phyloP scores from a whole-genome alignment of 2,113 vertebrate genomes.

The Struthidea cinerea region DNA sequence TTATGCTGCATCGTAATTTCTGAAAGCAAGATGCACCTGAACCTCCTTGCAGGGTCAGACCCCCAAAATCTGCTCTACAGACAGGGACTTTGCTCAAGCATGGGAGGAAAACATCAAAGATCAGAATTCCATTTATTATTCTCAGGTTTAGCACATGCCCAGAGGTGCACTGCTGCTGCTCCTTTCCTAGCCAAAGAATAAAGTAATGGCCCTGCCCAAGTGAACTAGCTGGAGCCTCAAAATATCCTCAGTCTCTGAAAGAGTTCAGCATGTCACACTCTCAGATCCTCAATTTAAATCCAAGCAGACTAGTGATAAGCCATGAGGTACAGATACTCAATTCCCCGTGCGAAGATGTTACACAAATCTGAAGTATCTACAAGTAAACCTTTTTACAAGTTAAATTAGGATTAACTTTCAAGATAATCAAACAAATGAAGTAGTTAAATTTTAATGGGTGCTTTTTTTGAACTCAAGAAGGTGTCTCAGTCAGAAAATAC shows the following conservation, averaged over 20 bases:
- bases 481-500: background rate
- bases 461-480: background rate
- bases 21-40: background rate
- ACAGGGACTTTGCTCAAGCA: background rate
- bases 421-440: background rate
- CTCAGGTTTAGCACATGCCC: background rate
- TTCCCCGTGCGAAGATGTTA: background rate
- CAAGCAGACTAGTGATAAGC: background rate
- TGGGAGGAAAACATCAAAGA: background rate
- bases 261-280: background rate
- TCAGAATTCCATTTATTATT: background rate
- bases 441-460: background rate
- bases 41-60: background rate
- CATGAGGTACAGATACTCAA: background rate
- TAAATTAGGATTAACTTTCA: background rate
- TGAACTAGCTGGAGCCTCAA: background rate
- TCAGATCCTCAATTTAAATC: background rate
- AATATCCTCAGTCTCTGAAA: background rate
- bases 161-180: background rate
- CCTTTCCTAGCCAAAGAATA: background rate
- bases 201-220: background rate
- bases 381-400: background rate
- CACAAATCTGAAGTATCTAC: background rate
- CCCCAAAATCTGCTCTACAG: background rate
- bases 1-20: background rate